Evolutionary conservation across 2,888 invertebrate species (phyloP).

Genomic region (Leucania comma): DNA sequence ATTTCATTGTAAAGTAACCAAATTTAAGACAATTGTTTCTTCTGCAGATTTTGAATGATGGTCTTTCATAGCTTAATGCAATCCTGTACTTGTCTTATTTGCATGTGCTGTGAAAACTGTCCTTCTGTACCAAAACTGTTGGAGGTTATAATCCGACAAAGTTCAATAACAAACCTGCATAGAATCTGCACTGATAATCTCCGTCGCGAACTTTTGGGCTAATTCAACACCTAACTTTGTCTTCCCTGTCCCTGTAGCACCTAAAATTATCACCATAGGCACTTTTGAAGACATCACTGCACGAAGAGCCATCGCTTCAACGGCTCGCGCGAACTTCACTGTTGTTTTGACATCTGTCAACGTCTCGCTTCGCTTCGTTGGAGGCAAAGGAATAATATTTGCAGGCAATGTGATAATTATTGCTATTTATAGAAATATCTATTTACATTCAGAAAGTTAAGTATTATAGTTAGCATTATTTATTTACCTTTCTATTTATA

Average conservation of each 20-base stretch:
- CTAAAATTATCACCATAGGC: conserved; percentile 97
- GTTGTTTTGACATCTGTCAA: conserved; percentile 75
- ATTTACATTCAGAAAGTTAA: conserved; percentile 34
- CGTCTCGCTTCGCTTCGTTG: conserved; percentile 22
- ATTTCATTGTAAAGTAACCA: background rate
- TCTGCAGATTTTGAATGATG: background rate
- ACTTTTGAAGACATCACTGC: conserved; percentile 82
- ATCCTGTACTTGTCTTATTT: background rate
- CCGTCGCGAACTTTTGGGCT: conserved; percentile 95
- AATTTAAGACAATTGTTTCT: background rate
- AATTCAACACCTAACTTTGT: conserved; percentile 98
- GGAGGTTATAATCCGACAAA: conserved; percentile 77
- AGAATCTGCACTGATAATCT: conserved; percentile 99
- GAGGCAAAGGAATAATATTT: conserved; percentile 44
- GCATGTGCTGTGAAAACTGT: conserved; percentile 18
- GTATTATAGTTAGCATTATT: conserved; percentile 16
- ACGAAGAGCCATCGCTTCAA: conserved; percentile 82
- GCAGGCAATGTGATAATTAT: conserved; percentile 36
- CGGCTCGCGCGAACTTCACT: conserved; percentile 84
- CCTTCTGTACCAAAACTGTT: conserved; percentile 54
- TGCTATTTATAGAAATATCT: conserved; percentile 40
- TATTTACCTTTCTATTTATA: conserved; percentile 3
- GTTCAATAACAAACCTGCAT: conserved; percentile 95
- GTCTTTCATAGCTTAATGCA: background rate
- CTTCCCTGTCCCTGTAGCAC: conserved; percentile 99